Evolutionary conservation across 2,888 invertebrate species (phyloP), one percentile per base, ranked within the genome.

Genomic region (Strigamia crassipes): DNA sequence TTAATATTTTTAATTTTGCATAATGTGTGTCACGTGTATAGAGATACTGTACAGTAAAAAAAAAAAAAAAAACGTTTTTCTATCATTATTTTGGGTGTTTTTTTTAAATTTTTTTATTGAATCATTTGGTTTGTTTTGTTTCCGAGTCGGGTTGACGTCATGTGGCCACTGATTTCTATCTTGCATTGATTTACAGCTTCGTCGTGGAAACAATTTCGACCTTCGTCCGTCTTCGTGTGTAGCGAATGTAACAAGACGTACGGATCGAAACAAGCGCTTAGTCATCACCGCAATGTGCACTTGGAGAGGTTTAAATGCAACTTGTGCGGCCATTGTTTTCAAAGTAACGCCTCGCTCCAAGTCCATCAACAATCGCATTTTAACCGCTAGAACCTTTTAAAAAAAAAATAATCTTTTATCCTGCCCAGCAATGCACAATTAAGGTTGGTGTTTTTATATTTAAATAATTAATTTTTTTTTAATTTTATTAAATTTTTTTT

Each of bases 141-240:
- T 66, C n/a, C 15, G 51, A 51, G 51, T 51, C 10, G 23, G 23
- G 8, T 27, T 66, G 23, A 27, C 66, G 31, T 27, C 66, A 27
- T 66, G 51, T 51, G 51, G 51, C 51, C 51, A 51, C 51, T 51
- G 51, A 51, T 51, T 66, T 15, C 27, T 66, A 27, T 66, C 66
- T 51, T 66, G 27, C 66, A 66, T 66, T 66, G 66, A 66, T 66
- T 66, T 66, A 66, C 66, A 66, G 66, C n/a, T 66, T 23, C 66
- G 6, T 66, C 66, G 31, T 31, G 66, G 27, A 9, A 27, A 66
- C 66, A 8, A 27, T 27, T 27, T 23, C 66, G 15, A 27, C 31
- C 66, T 66, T 31, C 66, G 27, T 23, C 23, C 27, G 23, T 27
- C 66, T 78, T 38, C 78, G 21, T 34, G 10, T 78, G 78, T 34